Base-by-base conservation (phyloP, 2,113 vertebrate genomes). In the Platycercus adscitus region DNA sequence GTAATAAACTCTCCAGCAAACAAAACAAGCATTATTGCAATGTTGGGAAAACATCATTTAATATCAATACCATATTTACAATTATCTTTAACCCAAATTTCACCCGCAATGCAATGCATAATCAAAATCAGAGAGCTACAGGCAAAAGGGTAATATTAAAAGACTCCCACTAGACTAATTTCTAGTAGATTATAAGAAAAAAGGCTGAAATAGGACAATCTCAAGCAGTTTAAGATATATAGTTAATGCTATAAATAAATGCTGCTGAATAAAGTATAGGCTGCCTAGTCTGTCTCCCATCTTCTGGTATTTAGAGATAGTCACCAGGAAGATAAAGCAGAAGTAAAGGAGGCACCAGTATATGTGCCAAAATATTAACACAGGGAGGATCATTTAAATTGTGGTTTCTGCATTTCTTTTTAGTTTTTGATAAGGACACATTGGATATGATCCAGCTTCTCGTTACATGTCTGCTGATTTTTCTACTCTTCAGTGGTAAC, bases 11-110 rank as follows among this genome's bases (percentile, higher is more conserved):
- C 98, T 98, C 98, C 97, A 97, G 98, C 98, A 98, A 98, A 98
- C 98, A 98, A 98, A 98, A 98, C 98, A 98, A 99, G 98, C 98
- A 98, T 99, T 99, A 99, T 98, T 99, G 98, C 98, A 98, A 98
- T 98, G 98, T 98, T 98, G 98, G 98, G 98, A 99, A 98, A 99
- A 99, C 98, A 99, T 99, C 95, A 98, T 98, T 98, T 99, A 98
- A 98, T 98, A 98, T 98, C 98, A 98, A 98, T 98, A 99, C 97
- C 96, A 97, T 98, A 98, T 98, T 98, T 98, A 98, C 99, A 98
- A 99, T 99, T 99, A 99, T 98, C 98, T 99, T 98, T 98, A 98
- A 98, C 98, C 97, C 97, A 98, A 98, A 98, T 98, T 96, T 98
- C 98, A 97, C 98, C 97, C 88, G 3, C 77, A 33, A 91, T 95